A percentile compares a stretch with the other conserved stretches of the same genome.
Conservation (phyloP, 2,888 invertebrate species). For the Megastigmus dorsalis region DNA sequence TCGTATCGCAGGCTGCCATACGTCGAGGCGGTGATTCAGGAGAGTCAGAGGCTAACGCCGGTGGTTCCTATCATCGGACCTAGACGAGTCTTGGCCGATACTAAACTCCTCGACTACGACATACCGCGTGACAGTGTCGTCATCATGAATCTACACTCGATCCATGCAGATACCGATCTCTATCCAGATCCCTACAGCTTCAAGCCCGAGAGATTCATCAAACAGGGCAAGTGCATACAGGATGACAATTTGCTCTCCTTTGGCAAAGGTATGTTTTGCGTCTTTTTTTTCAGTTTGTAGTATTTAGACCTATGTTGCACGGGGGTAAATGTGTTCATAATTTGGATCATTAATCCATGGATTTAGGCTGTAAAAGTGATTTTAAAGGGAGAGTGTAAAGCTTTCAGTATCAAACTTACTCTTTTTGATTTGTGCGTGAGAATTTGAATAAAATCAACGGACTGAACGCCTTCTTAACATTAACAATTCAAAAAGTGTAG, state of each 20-base stretch:
- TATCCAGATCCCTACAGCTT: slow-evolving; percentile 80
- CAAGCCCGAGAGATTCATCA: slow-evolving; percentile 80
- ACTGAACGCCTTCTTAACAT: too few relatives aligned
- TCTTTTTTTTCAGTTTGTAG: too few relatives aligned
- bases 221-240: slow-evolving; percentile 61
- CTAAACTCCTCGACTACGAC: slow-evolving; percentile 76
- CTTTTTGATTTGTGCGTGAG: too few relatives aligned
- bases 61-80: slow-evolving; percentile 75
- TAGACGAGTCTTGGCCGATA: slow-evolving; percentile 76
- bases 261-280: slow-evolving; percentile 74
- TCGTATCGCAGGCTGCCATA: slow-evolving; percentile 76
- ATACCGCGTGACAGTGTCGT: slow-evolving; percentile 77
- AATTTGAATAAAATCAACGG: too few relatives aligned
- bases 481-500: too few relatives aligned
- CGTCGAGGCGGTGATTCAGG: slow-evolving; percentile 74
- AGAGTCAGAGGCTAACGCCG: slow-evolving; percentile 73
- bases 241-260: slow-evolving; percentile 70
- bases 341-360: too few relatives aligned
- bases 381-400: too few relatives aligned
- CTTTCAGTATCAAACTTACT: too few relatives aligned
- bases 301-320: too few relatives aligned
- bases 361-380: too few relatives aligned
- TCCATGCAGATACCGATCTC: slow-evolving; percentile 77
- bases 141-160: slow-evolving; percentile 76
- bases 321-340: too few relatives aligned